Conservation (phyloP, 2,888 invertebrate species). For the Bembecia ichneumoniformis region DNA sequence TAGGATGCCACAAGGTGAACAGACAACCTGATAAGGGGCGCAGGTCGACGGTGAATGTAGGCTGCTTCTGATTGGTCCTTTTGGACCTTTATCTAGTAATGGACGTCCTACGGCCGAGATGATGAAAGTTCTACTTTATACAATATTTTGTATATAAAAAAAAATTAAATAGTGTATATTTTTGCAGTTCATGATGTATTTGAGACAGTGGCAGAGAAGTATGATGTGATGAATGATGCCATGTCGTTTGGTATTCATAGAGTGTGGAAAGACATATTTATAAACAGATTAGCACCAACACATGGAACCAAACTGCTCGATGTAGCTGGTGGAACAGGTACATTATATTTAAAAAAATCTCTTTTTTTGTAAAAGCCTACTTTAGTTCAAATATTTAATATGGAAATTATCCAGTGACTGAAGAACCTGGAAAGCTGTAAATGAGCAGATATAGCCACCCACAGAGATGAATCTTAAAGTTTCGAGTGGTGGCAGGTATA, state of each 20-base stretch:
- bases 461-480: too few relatives aligned
- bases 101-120: too few relatives aligned
- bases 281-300: constrained; percentile 82
- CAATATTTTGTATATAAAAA: neutral
- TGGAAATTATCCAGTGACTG: neutral
- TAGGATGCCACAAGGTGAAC: too few relatives aligned
- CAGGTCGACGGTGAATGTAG: too few relatives aligned
- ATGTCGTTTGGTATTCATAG: constrained; percentile 97
- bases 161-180: neutral
- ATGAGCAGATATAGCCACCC: too few relatives aligned
- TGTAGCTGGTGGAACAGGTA: constrained; percentile 98
- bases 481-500: too few relatives aligned
- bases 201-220: constrained; percentile 92
- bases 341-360: constrained; percentile 3
- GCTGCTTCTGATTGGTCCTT: too few relatives aligned
- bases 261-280: constrained; percentile 96
- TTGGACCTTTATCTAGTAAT: too few relatives aligned
- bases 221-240: constrained; percentile 98
- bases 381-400: neutral
- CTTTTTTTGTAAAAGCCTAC: neutral
- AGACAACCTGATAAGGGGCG: too few relatives aligned
- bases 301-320: constrained; percentile 87
- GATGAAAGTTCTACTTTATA: neutral
- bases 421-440: too few relatives aligned
- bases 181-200: constrained; percentile 91